Evolutionary conservation across 1,140 invertebrate species (phyloP).

Genomic region (Drosophila malerkotliana): DNA sequence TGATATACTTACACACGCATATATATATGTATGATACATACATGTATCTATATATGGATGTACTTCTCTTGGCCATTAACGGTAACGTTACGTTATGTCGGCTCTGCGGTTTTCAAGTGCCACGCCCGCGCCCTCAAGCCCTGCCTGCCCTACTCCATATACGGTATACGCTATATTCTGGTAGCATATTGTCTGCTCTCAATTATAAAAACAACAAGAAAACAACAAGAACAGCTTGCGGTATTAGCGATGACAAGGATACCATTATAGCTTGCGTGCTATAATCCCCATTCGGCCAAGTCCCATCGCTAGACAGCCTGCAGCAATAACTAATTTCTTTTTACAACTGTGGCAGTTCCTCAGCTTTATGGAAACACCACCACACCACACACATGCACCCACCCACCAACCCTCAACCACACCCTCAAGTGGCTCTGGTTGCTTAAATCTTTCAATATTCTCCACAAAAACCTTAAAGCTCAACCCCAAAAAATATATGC

Average conservation of each 20-base stretch:
- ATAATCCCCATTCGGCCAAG: not conserved
- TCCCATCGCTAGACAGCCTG: slow-evolving; percentile 6
- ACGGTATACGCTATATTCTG: not conserved
- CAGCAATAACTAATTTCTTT: slow-evolving; percentile 75
- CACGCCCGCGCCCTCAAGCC: not conserved
- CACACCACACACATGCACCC: not conserved
- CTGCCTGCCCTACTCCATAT: not conserved
- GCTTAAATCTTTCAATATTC: not conserved
- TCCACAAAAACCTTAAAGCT: not conserved
- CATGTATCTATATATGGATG: not conserved
- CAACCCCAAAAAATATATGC: not conserved
- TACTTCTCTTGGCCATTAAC: slow-evolving; percentile 62
- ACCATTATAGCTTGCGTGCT: not conserved
- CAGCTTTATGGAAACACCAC: slow-evolving; percentile 65
- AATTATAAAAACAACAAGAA: slow-evolving; percentile 25
- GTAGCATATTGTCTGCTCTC: slow-evolving; percentile 17
- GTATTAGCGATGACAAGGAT: not conserved
- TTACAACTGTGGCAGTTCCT: slow-evolving; percentile 72
- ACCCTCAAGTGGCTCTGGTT: not conserved
- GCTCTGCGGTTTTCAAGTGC: slow-evolving; percentile 43
- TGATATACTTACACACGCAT: slow-evolving; percentile 60
- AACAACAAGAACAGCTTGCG: not conserved
- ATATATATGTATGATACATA: too few relatives aligned
- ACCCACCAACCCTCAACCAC: not conserved
- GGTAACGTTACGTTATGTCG: slow-evolving; percentile 42